Conservation (phyloP, 2,888 invertebrate species). For the Chaetogeoica ovagalla region DNA sequence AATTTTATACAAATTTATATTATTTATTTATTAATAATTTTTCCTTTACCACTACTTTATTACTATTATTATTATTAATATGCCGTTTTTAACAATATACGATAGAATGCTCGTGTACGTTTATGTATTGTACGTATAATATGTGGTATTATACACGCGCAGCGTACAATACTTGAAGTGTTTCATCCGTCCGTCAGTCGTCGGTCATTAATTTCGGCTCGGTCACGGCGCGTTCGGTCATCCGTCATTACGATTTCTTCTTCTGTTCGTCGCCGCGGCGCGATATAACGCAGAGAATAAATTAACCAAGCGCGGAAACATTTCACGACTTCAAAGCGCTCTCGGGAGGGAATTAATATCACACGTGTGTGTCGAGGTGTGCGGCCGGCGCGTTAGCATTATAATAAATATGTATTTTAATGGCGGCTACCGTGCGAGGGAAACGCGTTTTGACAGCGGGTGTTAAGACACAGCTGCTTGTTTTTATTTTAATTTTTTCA, state of each 20-base stretch:
- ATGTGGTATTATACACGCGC: background rate
- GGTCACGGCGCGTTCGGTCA: conserved; percentile 37
- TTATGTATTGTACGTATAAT: no score
- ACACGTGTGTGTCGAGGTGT: background rate
- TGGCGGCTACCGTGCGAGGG: background rate
- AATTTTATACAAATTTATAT: no score
- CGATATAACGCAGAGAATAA: conserved; percentile 29
- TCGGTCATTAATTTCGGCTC: conserved; percentile 37
- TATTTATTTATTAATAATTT: no score
- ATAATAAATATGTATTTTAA: background rate
- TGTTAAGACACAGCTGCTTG: background rate
- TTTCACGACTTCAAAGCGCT: conserved; percentile 46
- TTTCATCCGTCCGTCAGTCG: conserved; percentile 9
- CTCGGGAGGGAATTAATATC: conserved; percentile 5
- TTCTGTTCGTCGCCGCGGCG: background rate
- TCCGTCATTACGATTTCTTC: conserved; percentile 44
- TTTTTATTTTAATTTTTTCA: background rate
- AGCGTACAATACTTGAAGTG: conserved; percentile 14
- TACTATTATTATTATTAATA: background rate
- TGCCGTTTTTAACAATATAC: conserved; percentile 1
- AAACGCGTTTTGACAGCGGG: background rate
- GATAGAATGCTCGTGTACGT: background rate
- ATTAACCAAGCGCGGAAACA: conserved; percentile 42
- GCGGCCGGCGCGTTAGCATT: background rate
- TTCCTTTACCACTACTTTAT: background rate